Percentiles rank a stretch among this genome's conserved stretches.
Evolutionary conservation across 2,797 vertebrate genomes (phyloP).

Genomic region (Darevskia mixta): DNA sequence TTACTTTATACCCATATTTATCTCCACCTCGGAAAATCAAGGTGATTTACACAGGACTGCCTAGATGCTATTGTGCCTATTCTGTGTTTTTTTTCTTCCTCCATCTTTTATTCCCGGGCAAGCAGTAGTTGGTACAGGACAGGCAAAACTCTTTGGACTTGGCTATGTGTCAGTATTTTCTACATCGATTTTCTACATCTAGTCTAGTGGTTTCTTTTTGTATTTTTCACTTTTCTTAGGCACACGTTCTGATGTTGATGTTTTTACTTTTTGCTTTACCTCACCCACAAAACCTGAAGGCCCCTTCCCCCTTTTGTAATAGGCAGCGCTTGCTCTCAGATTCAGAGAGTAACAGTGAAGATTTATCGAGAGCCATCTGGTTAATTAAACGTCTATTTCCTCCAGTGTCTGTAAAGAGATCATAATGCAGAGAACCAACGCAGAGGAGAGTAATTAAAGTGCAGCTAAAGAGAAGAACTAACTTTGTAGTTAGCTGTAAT

Average conservation of each 20-base stretch:
- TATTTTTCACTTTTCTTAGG: constrained; percentile 60
- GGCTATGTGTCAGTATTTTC: constrained; percentile 2
- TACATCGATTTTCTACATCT: no score
- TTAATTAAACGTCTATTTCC: constrained; percentile 81
- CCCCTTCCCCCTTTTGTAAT: constrained; percentile 37
- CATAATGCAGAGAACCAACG: constrained; percentile 78
- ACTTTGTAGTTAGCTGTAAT: constrained; percentile 77
- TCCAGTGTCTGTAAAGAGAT: constrained; percentile 70
- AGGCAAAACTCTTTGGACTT: not conserved
- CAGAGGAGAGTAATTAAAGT: constrained; percentile 77
- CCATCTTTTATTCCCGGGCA: not conserved
- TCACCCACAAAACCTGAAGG: constrained; percentile 52
- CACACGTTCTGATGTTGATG: not conserved
- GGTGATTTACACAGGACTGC: no score
- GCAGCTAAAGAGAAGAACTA: constrained; percentile 73
- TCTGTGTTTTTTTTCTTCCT: not conserved
- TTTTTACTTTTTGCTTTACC: constrained; percentile 57
- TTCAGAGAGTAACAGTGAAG: constrained; percentile 71
- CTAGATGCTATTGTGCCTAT: not conserved
- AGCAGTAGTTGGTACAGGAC: not conserved
- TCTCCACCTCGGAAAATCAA: no score
- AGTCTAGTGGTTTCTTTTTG: constrained; percentile 9
- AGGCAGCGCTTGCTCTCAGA: constrained; percentile 61
- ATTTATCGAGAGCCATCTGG: constrained; percentile 80
- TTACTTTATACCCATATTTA: no score